Percentiles rank a stretch among this genome's conserved stretches.
Conservation (phyloP, 2,888 invertebrate species). For the Drosophila meridiana region DNA sequence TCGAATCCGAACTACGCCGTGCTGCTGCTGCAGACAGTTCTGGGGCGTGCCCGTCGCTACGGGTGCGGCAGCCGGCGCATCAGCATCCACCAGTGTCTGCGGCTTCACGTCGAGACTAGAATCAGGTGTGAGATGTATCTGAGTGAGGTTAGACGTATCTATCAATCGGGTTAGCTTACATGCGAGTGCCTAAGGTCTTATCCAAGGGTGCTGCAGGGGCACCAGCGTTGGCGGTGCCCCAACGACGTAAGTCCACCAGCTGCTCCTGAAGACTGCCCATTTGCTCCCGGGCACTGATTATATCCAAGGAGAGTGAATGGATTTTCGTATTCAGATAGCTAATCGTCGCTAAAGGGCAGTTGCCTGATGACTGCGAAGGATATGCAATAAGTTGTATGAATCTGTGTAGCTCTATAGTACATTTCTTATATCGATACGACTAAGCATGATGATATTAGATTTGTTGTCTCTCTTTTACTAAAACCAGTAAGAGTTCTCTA, state of each 20-base stretch:
- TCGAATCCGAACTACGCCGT: constrained; percentile 64
- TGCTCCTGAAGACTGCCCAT: constrained; percentile 66
- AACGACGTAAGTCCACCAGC: constrained; percentile 56
- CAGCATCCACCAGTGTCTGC: background rate
- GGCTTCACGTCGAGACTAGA: constrained; percentile 40
- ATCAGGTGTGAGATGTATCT: background rate
- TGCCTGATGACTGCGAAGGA: constrained; percentile 32
- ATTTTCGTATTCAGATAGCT: constrained; percentile 56
- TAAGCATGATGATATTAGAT: too few relatives aligned
- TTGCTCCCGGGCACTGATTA: constrained; percentile 42
- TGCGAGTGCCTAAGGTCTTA: constrained; percentile 31
- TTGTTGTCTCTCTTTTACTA: too few relatives aligned
- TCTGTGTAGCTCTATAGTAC: background rate
- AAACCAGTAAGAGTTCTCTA: too few relatives aligned
- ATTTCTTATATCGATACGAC: too few relatives aligned
- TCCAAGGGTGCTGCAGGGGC: background rate
- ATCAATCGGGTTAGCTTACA: constrained; percentile 34
- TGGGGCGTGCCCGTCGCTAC: constrained; percentile 38
- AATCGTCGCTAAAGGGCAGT: constrained; percentile 49
- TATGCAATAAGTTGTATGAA: background rate
- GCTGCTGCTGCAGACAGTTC: constrained; percentile 56
- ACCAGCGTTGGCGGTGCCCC: background rate
- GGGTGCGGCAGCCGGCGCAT: background rate
- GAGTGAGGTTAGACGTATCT: too few relatives aligned
- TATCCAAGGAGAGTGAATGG: constrained; percentile 51